Percentiles rank a stretch among this genome's conserved stretches.
phyloP scores from a whole-genome alignment of 2,888 invertebrate species.

The Philaethria dido region DNA sequence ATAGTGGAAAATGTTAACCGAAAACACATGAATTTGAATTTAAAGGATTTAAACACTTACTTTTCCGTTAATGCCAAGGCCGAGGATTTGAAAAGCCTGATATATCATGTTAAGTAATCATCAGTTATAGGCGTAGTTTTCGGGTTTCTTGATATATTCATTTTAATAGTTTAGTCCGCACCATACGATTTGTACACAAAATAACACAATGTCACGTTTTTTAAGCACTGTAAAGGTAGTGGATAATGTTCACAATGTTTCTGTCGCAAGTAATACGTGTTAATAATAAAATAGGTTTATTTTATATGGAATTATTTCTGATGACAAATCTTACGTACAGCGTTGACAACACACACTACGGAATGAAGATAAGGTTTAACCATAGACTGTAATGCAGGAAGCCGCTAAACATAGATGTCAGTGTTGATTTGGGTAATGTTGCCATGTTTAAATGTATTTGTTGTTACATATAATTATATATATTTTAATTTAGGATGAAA shows the following conservation, averaged over 20 bases:
- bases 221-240: conserved; percentile 10
- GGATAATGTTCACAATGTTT: conserved; percentile 6
- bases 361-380: conserved; percentile 1
- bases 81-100: conserved; percentile 97
- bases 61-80: conserved; percentile 99
- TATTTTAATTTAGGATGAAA: no score
- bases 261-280: conserved; percentile 14
- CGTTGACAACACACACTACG: conserved; percentile 32
- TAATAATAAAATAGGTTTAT: conserved; percentile 26
- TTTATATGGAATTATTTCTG: conserved; percentile 37
- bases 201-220: conserved; percentile 33
- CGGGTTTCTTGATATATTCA: conserved; percentile 79
- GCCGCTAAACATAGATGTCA: conserved; percentile 13
- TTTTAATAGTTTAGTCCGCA: conserved; percentile 49
- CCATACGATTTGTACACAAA: conserved; percentile 37
- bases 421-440: not conserved
- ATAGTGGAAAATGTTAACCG: conserved; percentile 32
- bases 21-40: conserved; percentile 15
- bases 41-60: conserved; percentile 54
- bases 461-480: no score
- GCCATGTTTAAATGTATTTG: conserved; percentile 1
- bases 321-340: conserved; percentile 35
- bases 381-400: conserved; percentile 24
- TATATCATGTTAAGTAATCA: conserved; percentile 96
- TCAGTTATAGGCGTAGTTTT: conserved; percentile 93